phyloP scores from a whole-genome alignment of 2,888 invertebrate genomes.

The Campoplex capitator region DNA sequence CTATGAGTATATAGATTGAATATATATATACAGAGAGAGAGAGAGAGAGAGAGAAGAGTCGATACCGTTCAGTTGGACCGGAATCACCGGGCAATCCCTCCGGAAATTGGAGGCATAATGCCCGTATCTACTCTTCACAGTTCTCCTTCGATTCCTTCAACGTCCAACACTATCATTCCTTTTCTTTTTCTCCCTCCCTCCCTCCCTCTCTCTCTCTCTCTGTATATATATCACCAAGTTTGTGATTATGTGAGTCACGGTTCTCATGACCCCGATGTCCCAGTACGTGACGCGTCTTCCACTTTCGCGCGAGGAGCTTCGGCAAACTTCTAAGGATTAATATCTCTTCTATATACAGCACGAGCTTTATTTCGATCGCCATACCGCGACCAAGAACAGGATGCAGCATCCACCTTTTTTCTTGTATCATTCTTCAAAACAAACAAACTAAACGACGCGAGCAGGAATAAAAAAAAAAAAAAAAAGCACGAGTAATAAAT shows the following conservation, averaged over 20 bases:
- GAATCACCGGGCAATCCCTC: constrained; percentile 60
- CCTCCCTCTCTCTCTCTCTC: constrained; percentile 9
- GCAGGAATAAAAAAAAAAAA: no score
- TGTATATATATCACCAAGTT: constrained; percentile 25
- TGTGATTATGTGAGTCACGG: constrained; percentile 64
- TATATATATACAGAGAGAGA: constrained; percentile 26
- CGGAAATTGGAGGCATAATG: constrained; percentile 70
- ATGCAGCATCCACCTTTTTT: background rate
- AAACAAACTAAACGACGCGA: background rate
- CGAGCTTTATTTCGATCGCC: constrained; percentile 22
- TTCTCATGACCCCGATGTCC: constrained; percentile 60
- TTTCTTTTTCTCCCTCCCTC: constrained; percentile 18
- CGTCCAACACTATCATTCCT: constrained; percentile 1
- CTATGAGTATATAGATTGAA: constrained; percentile 5
- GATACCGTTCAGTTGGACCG: constrained; percentile 55
- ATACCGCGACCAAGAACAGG: background rate
- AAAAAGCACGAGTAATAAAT: background rate
- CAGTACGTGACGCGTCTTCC: constrained; percentile 57
- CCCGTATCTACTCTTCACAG: constrained; percentile 65
- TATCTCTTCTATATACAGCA: constrained; percentile 32
- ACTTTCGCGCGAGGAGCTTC: constrained; percentile 18
- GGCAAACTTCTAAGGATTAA: constrained; percentile 53
- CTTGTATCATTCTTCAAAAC: background rate
- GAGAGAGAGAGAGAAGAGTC: constrained; percentile 52
- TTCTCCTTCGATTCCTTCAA: constrained; percentile 33